These are phyloP conservation scores for Myodes glareolus DNA, from an alignment of 2,113 vertebrate genomes.

Conservation along the genomic window DNA sequence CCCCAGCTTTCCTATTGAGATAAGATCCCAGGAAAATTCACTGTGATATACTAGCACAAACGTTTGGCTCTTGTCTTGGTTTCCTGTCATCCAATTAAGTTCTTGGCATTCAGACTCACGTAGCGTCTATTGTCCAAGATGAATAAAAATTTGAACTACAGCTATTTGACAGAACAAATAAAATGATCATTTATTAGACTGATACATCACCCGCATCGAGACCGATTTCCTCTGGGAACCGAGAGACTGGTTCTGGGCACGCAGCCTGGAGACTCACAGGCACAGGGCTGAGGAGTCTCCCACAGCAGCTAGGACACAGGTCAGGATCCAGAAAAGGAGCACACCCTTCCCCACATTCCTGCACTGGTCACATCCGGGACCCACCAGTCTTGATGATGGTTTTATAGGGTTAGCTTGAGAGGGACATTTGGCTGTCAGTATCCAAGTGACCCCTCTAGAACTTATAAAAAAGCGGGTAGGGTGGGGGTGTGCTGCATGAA, in stretches of 20 bases:
- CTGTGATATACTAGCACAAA: background rate
- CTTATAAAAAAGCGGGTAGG: slow-evolving; percentile 14
- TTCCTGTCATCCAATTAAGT: slow-evolving; percentile 67
- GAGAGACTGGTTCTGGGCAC: background rate
- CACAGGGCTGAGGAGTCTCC: background rate
- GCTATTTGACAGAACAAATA: slow-evolving; percentile 66
- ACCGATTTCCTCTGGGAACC: background rate
- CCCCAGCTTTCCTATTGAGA: background rate
- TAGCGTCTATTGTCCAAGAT: slow-evolving; percentile 47
- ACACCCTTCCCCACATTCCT: slow-evolving; percentile 38
- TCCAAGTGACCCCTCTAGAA: slow-evolving; percentile 23
- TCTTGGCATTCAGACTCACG: slow-evolving; percentile 57
- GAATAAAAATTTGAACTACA: slow-evolving; percentile 70
- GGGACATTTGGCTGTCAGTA: slow-evolving; percentile 49
- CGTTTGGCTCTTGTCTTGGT: background rate
- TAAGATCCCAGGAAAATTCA: slow-evolving; percentile 55
- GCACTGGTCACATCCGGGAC: slow-evolving; percentile 40
- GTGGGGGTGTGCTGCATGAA: background rate
- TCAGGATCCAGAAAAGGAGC: slow-evolving; percentile 15
- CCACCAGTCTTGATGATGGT: slow-evolving; percentile 45
- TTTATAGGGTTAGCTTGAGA: slow-evolving; percentile 66
- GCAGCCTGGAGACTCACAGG: background rate
- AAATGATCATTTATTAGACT: slow-evolving; percentile 59
- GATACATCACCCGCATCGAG: slow-evolving; percentile 43
- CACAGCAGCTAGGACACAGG: background rate